phyloP scores from a whole-genome alignment of 2,113 vertebrate species.

The Rhynchopsitta pachyrhyncha region DNA sequence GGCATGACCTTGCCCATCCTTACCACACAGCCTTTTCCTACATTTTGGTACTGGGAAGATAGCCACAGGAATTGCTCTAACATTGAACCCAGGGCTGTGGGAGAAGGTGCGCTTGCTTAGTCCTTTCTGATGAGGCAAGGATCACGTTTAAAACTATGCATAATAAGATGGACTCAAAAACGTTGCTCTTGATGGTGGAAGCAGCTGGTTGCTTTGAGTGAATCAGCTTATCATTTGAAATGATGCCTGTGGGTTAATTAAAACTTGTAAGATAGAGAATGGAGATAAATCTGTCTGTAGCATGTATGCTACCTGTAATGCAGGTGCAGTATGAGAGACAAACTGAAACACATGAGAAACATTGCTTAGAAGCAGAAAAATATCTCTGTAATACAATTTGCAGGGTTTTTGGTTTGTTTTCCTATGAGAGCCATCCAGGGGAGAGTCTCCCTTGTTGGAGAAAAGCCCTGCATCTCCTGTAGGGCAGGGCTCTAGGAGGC shows the following conservation, averaged over 20 bases:
- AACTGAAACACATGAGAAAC: background rate
- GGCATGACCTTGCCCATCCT: conserved; percentile 2
- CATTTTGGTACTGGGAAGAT: background rate
- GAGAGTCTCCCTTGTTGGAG: background rate
- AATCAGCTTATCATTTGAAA: background rate
- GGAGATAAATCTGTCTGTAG: background rate
- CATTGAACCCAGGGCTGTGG: background rate
- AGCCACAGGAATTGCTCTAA: background rate
- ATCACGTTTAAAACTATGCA: accelerated
- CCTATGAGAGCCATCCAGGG: background rate
- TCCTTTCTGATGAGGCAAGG: background rate
- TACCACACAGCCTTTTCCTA: background rate
- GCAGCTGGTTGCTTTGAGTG: background rate
- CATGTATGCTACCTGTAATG: background rate
- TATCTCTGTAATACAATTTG: background rate
- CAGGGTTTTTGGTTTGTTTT: background rate
- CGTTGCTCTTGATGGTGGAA: background rate
- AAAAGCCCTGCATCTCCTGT: background rate
- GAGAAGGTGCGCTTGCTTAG: background rate
- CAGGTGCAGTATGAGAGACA: background rate
- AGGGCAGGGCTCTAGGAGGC: background rate
- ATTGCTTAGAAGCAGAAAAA: background rate
- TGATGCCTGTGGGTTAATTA: background rate
- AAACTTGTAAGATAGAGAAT: background rate
- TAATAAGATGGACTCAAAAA: background rate